Conservation (phyloP, 2,888 invertebrate species). For the Caradrina clavipalpis region DNA sequence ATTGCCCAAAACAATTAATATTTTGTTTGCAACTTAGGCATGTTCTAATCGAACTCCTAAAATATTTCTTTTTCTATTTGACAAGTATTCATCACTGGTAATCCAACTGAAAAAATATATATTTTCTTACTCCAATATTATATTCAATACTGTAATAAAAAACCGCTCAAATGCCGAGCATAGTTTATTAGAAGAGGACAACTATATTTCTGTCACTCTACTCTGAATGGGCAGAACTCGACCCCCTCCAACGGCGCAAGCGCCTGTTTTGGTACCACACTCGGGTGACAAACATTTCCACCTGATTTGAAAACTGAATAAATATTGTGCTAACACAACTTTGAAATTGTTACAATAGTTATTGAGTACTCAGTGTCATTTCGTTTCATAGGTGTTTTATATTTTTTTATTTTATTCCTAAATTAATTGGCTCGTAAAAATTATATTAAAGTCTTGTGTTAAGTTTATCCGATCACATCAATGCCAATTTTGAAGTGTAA, state of each 20-base stretch:
- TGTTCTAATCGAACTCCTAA: no score
- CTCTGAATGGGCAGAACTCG: constrained; percentile 82
- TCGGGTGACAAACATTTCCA: constrained; percentile 84
- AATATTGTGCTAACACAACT: constrained; percentile 45
- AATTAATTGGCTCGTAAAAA: not conserved
- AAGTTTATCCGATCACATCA: not conserved
- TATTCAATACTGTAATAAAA: constrained; percentile 69
- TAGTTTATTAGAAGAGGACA: constrained; percentile 80
- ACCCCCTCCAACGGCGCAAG: constrained; percentile 83
- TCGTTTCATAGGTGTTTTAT: no score
- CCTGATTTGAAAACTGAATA: constrained; percentile 51
- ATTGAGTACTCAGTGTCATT: not conserved
- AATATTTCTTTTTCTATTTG: constrained; percentile 16
- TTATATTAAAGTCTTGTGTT: not conserved
- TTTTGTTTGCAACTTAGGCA: no score
- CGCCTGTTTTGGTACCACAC: constrained; percentile 83
- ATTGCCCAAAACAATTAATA: not conserved
- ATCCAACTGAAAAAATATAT: constrained; percentile 60
- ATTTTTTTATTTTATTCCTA: not conserved
- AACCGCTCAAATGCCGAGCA: constrained; percentile 66
- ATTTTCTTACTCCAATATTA: constrained; percentile 65
- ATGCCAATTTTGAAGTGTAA: constrained; percentile 8
- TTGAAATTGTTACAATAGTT: constrained; percentile 16
- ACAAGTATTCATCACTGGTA: constrained; percentile 49
- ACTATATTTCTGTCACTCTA: constrained; percentile 76